These are phyloP conservation scores for Synanthedon tipuliformis DNA, from an alignment of 2,888 invertebrate genomes.

Conservation along the genomic window DNA sequence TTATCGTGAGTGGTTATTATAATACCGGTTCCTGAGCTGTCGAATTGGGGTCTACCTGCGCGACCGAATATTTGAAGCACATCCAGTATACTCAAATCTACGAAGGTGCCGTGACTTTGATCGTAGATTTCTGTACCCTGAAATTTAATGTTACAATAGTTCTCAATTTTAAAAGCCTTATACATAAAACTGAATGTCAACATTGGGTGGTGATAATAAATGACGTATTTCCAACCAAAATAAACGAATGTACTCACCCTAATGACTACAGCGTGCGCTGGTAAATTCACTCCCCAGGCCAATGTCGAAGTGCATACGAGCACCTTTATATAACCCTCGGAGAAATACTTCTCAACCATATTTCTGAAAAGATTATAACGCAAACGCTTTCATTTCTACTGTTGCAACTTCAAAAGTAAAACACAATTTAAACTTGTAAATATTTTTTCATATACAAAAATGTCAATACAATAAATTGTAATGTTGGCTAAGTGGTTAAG, in stretches of 20 bases:
- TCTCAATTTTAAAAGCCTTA: too few relatives aligned
- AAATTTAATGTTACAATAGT: conserved; percentile 8
- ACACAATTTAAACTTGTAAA: too few relatives aligned
- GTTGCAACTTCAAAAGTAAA: too few relatives aligned
- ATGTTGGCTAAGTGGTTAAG: too few relatives aligned
- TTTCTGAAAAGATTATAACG: conserved; percentile 53
- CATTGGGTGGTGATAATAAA: too few relatives aligned
- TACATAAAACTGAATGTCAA: too few relatives aligned
- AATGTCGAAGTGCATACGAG: conserved; percentile 97
- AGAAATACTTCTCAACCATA: conserved; percentile 90
- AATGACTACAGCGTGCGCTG: conserved; percentile 97
- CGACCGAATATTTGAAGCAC: conserved; percentile 98
- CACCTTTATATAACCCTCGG: conserved; percentile 87
- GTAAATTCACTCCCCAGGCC: conserved; percentile 99
- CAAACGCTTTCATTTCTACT: too few relatives aligned
- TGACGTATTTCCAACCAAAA: too few relatives aligned
- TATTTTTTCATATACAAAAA: too few relatives aligned
- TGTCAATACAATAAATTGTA: too few relatives aligned
- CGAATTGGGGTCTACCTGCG: conserved; percentile 98
- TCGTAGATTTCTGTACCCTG: conserved; percentile 98
- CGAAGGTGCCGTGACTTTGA: conserved; percentile 91
- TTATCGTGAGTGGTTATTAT: conserved; percentile 95
- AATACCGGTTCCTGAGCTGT: conserved; percentile 92
- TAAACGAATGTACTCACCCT: conserved; percentile 68
- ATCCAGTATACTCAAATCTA: conserved; percentile 96